Evolutionary conservation across 2,797 vertebrate genomes (phyloP), one percentile per base, ranked within the genome.

Genomic region (Pristis pectinata): DNA sequence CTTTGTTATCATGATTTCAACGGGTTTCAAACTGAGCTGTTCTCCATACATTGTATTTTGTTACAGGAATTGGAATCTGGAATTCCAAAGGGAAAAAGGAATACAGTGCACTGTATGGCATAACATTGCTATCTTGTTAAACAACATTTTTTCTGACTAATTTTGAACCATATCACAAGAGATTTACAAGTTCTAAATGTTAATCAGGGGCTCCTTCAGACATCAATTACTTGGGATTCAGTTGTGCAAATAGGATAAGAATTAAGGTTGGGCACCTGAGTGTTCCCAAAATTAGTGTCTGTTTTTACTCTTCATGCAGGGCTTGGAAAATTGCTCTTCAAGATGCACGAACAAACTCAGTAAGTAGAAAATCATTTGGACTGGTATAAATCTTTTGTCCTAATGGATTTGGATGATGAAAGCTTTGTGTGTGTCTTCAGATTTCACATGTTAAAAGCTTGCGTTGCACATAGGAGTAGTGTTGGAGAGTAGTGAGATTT

Each of bases 321-420:
- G 98, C 98, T 53, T 99, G 99, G 99, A 98, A 98, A 95, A 98
- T 99, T 97, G 98, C 98, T 94, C 98, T 99, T 15, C 98, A 98
- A 96, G 98, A 99, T 72, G 98, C 98, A 95, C 98, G 98, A 96
- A 97, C 98, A 95, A 99, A 98, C 95, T 95, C 97, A 82, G 99
- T 99, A 96, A 98, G 98, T 97, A 95, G 19, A 93, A 53, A 56
- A n/a, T 94, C 85, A 19, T 85, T 53, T 22, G 49, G 83, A 85
- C 59, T 91, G 0, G 44, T 41, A 64, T 9, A 53, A 74, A 76
- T 94, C 11, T 22, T 17, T 17, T 34, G 24, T 53, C 49, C 34
- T 11, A 53, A 27, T 56, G 6, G 44, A 44, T 27, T 94, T 34
- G 13, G 44, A 27, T 2, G 10, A 24, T 56, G 44, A 22, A 92